Conservation (phyloP, 2,797 vertebrate genomes). For the Molossus alvarezi region DNA sequence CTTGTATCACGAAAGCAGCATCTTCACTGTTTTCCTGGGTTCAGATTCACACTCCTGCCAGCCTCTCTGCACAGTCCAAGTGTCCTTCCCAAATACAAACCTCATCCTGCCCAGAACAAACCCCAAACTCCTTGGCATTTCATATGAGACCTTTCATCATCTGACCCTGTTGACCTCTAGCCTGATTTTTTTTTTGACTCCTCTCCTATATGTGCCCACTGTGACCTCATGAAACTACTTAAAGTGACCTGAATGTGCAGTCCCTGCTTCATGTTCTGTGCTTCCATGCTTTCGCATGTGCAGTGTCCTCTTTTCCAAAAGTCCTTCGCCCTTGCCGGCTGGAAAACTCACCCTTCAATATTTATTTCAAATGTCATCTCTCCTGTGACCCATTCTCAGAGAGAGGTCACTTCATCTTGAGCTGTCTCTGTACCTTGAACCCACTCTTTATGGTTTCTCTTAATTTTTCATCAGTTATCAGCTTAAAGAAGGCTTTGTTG, state of each 20-base stretch:
- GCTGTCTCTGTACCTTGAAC: background rate
- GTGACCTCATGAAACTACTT: background rate
- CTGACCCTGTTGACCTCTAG: background rate
- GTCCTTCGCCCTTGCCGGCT: background rate
- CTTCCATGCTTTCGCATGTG: background rate
- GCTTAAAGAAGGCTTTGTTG: background rate
- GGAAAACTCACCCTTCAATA: conserved; percentile 37
- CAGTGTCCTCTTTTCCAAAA: background rate
- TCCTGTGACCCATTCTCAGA: background rate
- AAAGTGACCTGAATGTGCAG: background rate
- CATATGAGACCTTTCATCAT: background rate
- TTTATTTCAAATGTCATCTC: conserved; percentile 46
- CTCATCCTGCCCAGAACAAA: background rate
- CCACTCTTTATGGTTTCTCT: background rate
- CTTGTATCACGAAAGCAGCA: background rate
- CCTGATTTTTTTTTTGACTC: background rate
- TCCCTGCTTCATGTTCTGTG: background rate
- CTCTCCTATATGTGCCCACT: background rate
- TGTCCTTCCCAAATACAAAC: background rate
- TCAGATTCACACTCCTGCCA: background rate
- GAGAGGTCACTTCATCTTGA: background rate
- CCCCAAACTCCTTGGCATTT: background rate
- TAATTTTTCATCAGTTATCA: background rate
- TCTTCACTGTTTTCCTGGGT: background rate
- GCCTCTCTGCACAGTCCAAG: background rate